These are phyloP conservation scores for Drosophila sproati DNA, from an alignment of 1,140 invertebrate species.

Conservation along the genomic window DNA sequence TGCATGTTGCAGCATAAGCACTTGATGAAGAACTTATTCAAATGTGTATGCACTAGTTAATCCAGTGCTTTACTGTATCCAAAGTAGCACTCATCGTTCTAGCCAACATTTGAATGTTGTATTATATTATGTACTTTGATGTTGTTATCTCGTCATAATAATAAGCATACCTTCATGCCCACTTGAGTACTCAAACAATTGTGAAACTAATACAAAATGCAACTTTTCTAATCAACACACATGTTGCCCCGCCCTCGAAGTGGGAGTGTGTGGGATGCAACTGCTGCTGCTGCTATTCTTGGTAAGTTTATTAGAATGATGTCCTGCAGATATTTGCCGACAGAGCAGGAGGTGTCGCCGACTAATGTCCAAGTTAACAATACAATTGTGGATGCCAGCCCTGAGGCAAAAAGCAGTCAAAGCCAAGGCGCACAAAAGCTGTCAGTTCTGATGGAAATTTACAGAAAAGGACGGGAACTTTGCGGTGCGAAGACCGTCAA, in stretches of 20 bases:
- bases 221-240: conserved; percentile 75
- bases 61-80: not conserved
- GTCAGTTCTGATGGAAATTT: conserved; percentile 53
- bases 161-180: conserved; percentile 11
- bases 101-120: not conserved
- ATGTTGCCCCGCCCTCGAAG: not conserved
- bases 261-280: not conserved
- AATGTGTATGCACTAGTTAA: no score
- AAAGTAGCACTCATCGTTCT: not conserved
- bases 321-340: conserved; percentile 72
- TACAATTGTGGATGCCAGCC: conserved; percentile 15
- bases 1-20: not conserved
- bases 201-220: conserved; percentile 63
- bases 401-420: not conserved
- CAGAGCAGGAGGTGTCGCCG: conserved; percentile 48
- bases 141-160: conserved; percentile 9
- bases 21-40: no score
- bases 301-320: conserved; percentile 78
- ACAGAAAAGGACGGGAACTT: conserved; percentile 13
- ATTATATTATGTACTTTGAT: no score
- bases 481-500: conserved; percentile 40
- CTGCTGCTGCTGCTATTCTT: conserved; percentile 10
- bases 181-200: conserved; percentile 45
- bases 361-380: conserved; percentile 69
- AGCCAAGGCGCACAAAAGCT: conserved; percentile 53